Evolutionary conservation across 1,140 invertebrate genomes (phyloP), one percentile per base, ranked within the genome.

Genomic region (Uloborus diversus): DNA sequence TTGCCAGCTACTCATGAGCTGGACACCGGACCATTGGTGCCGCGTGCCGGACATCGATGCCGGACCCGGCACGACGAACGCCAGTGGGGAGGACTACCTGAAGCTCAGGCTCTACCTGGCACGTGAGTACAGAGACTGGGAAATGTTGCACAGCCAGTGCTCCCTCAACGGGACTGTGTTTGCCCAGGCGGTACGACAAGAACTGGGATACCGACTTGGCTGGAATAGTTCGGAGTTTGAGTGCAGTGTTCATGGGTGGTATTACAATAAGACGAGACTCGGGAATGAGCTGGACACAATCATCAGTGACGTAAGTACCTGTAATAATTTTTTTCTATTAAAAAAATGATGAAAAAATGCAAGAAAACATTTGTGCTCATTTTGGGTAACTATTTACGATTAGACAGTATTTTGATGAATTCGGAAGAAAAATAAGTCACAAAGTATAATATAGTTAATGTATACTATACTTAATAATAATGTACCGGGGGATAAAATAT

Each of bases 1-100:
- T 86, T 95, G 94, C 87, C 95, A 96, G 85, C 89, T 94, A 28
- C 94, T 94, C 85, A 93, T 94, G 90, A 90, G 91, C 4, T 89
- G 90, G 9, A 88, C 88, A 3, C 91, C 92, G 0, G 86, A 89
- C 23, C 92, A 93, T 85, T 93, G 91, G 91, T 94, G 93, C 84
- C 35, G 53, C n/a, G 53, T 79, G 20, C 65, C 76, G 3, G 64
- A 66, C 5, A 13, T 66, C 37, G 76, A 68, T 28, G n/a, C 32
- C 59, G 25, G 20, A 1, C 35, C 33, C n/a, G n/a, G n/a, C n/a
- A 33, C 23, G 7, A 37, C 30, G 3, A 56, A 53, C 27, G 33
- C 7, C 27, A 57, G 42, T 17, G 57, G 20, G 17, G 27, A 30
- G 4, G 30, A 66, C 47, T 78, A 78, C 49, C 23, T 27, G 23